These are phyloP conservation scores for Sarcophilus harrisii DNA, from an alignment of 2,797 vertebrate genomes.

Conservation along the genomic window DNA sequence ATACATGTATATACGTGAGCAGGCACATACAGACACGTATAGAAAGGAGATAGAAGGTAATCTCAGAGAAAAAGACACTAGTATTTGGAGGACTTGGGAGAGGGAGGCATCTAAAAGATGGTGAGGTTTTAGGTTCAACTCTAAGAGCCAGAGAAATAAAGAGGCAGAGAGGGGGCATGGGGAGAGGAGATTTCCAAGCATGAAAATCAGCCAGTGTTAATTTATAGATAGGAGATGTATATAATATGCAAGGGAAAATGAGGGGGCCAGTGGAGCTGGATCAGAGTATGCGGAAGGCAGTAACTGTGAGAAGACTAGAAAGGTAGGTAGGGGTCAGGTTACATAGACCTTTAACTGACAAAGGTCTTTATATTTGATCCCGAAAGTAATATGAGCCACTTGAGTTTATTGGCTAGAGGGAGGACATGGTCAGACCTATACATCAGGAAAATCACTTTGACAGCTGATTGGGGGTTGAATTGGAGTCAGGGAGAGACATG, in stretches of 20 bases:
- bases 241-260: background rate
- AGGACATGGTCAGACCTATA: background rate
- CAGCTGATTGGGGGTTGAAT: background rate
- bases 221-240: background rate
- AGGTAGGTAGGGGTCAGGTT: background rate
- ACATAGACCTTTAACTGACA: background rate
- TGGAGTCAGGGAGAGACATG: background rate
- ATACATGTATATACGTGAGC: too few relatives aligned
- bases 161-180: background rate
- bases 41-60: background rate
- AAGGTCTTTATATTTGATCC: background rate
- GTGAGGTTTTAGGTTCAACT: background rate
- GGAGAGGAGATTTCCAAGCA: background rate
- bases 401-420: background rate
- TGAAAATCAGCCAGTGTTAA: background rate
- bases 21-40: background rate
- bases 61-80: background rate
- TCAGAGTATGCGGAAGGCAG: background rate
- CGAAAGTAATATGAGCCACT: background rate
- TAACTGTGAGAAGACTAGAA: background rate
- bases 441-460: background rate
- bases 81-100: background rate
- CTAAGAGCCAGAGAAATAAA: background rate
- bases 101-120: background rate
- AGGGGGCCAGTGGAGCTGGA: background rate